phyloP scores from a whole-genome alignment of 1,140 invertebrate genomes.

The Luehdorfia chinensis region DNA sequence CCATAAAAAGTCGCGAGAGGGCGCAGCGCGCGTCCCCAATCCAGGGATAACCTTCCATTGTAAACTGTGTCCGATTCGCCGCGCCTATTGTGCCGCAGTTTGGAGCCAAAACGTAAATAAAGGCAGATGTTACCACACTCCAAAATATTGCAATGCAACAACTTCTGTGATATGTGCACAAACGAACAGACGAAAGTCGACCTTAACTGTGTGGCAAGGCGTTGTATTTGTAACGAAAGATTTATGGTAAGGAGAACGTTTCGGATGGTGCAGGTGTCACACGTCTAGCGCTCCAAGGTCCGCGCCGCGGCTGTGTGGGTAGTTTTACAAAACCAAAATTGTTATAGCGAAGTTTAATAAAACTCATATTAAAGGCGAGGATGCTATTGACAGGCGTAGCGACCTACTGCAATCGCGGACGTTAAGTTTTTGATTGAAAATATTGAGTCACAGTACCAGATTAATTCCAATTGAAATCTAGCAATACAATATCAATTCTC shows the following conservation, averaged over 20 bases:
- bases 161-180: conserved; percentile 23
- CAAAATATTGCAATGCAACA: conserved; percentile 45
- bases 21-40: conserved; percentile 20
- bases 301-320: conserved; percentile 51
- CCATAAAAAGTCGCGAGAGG: conserved; percentile 36
- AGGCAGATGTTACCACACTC: conserved; percentile 72
- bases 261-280: conserved; percentile 12
- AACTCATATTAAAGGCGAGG: conserved; percentile 60
- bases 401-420: conserved; percentile 8
- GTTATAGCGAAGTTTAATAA: conserved; percentile 62
- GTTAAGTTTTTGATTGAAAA: no score
- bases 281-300: conserved; percentile 40
- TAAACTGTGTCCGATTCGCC: conserved; percentile 53
- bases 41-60: conserved; percentile 41
- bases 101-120: conserved; percentile 73
- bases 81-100: conserved; percentile 65
- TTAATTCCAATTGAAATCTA: no score
- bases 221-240: conserved; percentile 4
- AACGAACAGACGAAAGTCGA: conserved; percentile 21
- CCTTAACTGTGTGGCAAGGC: conserved; percentile 14
- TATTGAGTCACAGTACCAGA: no score
- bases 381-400: conserved; percentile 57
- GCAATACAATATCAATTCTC: no score
- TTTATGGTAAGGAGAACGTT: conserved; percentile 19
- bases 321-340: conserved; percentile 72